These are phyloP conservation scores for Otus sunia DNA, from an alignment of 2,113 vertebrate species.

Conservation along the genomic window DNA sequence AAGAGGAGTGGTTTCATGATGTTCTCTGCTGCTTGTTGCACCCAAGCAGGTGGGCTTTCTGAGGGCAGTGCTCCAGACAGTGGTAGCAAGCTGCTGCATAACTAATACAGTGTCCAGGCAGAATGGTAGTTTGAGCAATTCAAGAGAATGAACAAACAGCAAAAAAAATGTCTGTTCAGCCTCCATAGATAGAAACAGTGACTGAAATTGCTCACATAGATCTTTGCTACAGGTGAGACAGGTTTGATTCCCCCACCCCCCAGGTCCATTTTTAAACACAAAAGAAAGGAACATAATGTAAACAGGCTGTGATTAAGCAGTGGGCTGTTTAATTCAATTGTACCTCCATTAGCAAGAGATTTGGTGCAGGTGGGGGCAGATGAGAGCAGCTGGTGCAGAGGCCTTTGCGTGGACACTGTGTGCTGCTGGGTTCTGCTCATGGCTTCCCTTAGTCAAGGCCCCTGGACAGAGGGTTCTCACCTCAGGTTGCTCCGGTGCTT, in stretches of 20 bases:
- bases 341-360: not conserved
- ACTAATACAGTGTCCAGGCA: not conserved
- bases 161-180: not conserved
- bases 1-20: accelerated
- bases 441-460: not conserved
- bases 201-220: too few relatives aligned
- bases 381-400: too few relatives aligned
- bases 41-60: not conserved
- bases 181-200: not conserved
- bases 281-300: not conserved
- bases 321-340: not conserved
- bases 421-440: not conserved
- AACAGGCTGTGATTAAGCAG: too few relatives aligned
- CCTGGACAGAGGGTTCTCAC: not conserved
- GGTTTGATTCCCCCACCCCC: not conserved
- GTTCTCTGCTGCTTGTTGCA: not conserved
- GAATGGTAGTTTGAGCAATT: too few relatives aligned
- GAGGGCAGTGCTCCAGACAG: accelerated
- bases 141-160: not conserved
- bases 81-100: too few relatives aligned
- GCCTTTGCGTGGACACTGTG: too few relatives aligned
- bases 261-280: not conserved
- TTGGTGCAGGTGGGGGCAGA: not conserved
- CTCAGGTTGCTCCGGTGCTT: not conserved
- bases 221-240: too few relatives aligned